Evolutionary conservation across 1,140 invertebrate genomes (phyloP).

Genomic region (Cydia fagiglandana): DNA sequence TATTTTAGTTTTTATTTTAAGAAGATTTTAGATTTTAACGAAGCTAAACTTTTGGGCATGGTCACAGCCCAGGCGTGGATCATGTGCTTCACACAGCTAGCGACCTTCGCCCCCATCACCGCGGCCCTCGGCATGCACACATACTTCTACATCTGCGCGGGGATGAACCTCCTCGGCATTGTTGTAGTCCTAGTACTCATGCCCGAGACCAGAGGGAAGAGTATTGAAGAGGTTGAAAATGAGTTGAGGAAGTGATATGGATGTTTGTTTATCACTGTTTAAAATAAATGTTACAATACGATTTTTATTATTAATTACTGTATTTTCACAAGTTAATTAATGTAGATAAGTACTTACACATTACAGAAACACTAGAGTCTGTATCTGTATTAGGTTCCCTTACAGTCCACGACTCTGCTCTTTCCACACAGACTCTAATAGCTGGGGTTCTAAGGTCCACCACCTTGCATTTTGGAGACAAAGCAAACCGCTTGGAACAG

Average conservation of each 20-base stretch:
- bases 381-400: too few relatives aligned
- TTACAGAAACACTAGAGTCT: too few relatives aligned
- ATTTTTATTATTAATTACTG: neutral
- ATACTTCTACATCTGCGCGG: constrained; percentile 42
- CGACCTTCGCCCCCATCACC: constrained; percentile 40
- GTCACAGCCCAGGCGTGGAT: constrained; percentile 55
- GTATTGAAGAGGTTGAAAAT: constrained; percentile 46
- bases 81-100: constrained; percentile 46
- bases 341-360: too few relatives aligned
- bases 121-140: constrained; percentile 40
- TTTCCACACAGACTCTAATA: too few relatives aligned
- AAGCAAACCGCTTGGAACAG: too few relatives aligned
- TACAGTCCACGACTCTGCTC: too few relatives aligned
- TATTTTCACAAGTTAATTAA: too few relatives aligned
- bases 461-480: too few relatives aligned
- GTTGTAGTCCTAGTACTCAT: constrained; percentile 40
- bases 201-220: constrained; percentile 50
- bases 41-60: constrained; percentile 56
- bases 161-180: constrained; percentile 44
- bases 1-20: too few relatives aligned
- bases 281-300: neutral
- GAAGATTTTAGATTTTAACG: constrained; percentile 59
- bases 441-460: too few relatives aligned
- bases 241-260: constrained; percentile 43
- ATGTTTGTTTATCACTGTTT: too few relatives aligned